phyloP scores from a whole-genome alignment of 1,140 invertebrate genomes.

The Myzus persicae region DNA sequence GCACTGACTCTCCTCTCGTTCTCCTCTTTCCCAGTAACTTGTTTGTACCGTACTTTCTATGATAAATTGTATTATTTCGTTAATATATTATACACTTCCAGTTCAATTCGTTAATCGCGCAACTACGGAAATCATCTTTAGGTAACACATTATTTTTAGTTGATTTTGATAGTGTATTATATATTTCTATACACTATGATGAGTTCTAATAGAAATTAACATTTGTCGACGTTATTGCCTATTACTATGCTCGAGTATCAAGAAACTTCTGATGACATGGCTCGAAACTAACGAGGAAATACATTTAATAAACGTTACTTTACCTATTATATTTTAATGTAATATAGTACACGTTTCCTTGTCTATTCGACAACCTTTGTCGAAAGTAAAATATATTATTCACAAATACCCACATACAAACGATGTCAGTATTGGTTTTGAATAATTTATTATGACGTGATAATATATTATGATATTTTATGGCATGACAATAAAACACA shows the following conservation, averaged over 20 bases:
- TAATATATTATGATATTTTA: constrained; percentile 7
- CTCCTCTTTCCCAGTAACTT: background rate
- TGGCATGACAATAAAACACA: background rate
- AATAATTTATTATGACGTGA: constrained; percentile 19
- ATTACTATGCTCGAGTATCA: background rate
- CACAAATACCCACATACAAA: background rate
- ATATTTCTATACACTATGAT: too few relatives aligned
- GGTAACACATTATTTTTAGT: background rate
- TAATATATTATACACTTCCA: background rate
- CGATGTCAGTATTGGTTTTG: background rate
- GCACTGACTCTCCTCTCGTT: background rate
- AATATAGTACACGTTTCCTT: background rate
- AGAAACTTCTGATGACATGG: background rate
- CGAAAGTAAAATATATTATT: constrained; percentile 15
- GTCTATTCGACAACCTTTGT: background rate
- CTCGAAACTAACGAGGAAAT: background rate
- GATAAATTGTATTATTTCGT: background rate
- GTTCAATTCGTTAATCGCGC: background rate
- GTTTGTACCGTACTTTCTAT: too few relatives aligned
- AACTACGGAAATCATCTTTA: background rate
- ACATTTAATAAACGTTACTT: background rate
- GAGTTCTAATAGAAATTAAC: background rate
- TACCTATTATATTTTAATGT: background rate
- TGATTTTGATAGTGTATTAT: background rate
- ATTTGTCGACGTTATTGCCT: background rate